A percentile compares a stretch with the other conserved stretches of the same genome.
phyloP scores from a whole-genome alignment of 1,140 invertebrate species.

The Papilio machaon region DNA sequence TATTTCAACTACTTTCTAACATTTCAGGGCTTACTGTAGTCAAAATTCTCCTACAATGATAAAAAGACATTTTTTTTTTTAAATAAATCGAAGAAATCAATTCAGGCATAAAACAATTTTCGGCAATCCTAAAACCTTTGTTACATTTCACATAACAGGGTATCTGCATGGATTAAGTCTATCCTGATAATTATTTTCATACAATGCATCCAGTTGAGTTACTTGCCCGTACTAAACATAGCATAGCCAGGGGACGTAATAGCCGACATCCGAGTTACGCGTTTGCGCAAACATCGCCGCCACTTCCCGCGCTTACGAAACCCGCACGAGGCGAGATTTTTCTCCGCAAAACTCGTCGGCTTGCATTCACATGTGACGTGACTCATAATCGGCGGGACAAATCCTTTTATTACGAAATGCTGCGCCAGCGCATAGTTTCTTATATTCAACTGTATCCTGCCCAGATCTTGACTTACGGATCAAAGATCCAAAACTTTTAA shows the following conservation, averaged over 20 bases:
- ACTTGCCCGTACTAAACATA: slow-evolving; percentile 19
- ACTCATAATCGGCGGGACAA: slow-evolving; percentile 17
- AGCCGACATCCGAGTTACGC: slow-evolving; percentile 65
- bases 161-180: too few species aligned
- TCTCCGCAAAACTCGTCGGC: slow-evolving; percentile 51
- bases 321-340: slow-evolving; percentile 53
- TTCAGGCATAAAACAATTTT: too few species aligned
- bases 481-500: too few species aligned
- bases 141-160: too few species aligned
- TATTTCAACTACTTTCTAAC: neutral
- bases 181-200: neutral
- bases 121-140: too few species aligned
- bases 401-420: slow-evolving; percentile 45
- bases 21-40: neutral
- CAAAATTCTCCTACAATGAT: too few species aligned
- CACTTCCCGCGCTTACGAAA: slow-evolving; percentile 58
- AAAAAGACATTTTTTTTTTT: too few species aligned
- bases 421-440: neutral
- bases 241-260: slow-evolving; percentile 51
- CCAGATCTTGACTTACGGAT: neutral
- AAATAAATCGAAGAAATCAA: too few species aligned
- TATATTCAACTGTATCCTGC: neutral
- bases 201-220: slow-evolving; percentile 22
- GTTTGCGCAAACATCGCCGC: slow-evolving; percentile 48
- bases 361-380: slow-evolving; percentile 40